phyloP scores from a whole-genome alignment of 2,797 vertebrate genomes.

The Lophius americanus region DNA sequence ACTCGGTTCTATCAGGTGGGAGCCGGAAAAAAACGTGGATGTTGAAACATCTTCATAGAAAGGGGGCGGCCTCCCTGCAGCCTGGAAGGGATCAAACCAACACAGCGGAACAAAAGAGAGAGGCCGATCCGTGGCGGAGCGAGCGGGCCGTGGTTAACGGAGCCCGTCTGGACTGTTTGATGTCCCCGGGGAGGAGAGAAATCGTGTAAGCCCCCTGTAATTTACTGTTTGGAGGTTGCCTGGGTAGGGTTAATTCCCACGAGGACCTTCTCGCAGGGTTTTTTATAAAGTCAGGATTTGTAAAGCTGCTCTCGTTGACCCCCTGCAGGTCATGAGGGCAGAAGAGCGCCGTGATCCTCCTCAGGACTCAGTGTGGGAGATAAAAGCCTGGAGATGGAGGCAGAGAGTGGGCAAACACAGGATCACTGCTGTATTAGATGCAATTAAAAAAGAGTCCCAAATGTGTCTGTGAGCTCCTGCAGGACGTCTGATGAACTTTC shows the following conservation, averaged over 20 bases:
- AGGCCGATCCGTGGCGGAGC: slow-evolving; percentile 56
- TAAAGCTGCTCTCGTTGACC: slow-evolving; percentile 73
- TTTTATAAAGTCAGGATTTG: slow-evolving; percentile 74
- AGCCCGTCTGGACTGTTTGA: slow-evolving; percentile 57
- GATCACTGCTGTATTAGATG: neutral
- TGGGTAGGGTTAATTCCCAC: slow-evolving; percentile 71
- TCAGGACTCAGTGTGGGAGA: slow-evolving; percentile 26
- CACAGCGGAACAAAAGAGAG: slow-evolving; percentile 63
- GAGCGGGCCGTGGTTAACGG: slow-evolving; percentile 43
- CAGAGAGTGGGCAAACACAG: neutral
- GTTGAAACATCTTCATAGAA: neutral
- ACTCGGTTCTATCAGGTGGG: neutral
- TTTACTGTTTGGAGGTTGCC: slow-evolving; percentile 70
- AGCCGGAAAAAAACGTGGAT: neutral
- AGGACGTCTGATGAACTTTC: no score
- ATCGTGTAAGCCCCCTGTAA: slow-evolving; percentile 73
- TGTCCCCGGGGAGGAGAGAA: slow-evolving; percentile 61
- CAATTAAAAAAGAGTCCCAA: no score
- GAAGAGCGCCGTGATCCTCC: slow-evolving; percentile 45
- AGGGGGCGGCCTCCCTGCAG: slow-evolving; percentile 41
- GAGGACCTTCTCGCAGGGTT: slow-evolving; percentile 62
- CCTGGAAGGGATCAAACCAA: slow-evolving; percentile 40
- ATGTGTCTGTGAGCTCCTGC: no score
- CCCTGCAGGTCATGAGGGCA: slow-evolving; percentile 63
- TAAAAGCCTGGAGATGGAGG: slow-evolving; percentile 3